Evolutionary conservation across 2,888 invertebrate genomes (phyloP).

Genomic region (Chydorus sphaericus): DNA sequence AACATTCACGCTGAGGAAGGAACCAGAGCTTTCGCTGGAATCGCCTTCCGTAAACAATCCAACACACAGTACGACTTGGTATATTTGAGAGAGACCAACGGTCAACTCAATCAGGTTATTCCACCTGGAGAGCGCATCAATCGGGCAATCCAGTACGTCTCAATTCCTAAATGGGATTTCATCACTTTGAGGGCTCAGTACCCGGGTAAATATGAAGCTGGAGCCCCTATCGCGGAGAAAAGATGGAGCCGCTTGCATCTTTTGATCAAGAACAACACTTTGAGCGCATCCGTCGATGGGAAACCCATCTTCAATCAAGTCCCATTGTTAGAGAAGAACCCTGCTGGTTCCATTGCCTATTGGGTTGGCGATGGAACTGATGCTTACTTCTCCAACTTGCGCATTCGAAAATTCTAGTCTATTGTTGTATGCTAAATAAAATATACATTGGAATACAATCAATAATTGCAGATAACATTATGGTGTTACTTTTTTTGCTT

Average conservation of each 20-base stretch:
- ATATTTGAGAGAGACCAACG: neutral
- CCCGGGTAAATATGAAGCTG: neutral
- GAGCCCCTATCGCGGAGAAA: neutral
- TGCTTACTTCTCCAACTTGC: neutral
- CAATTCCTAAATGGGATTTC: neutral
- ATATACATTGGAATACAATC: too few relatives aligned
- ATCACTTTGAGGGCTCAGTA: neutral
- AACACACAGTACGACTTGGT: neutral
- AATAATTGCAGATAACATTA: too few relatives aligned
- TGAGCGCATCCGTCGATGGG: neutral
- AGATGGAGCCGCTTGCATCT: neutral
- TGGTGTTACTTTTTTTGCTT: too few relatives aligned
- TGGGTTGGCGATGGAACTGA: neutral
- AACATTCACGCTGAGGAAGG: neutral
- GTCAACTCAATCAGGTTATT: neutral
- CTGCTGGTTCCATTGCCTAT: neutral
- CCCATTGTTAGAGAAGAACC: neutral
- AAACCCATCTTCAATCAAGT: neutral
- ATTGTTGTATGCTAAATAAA: too few relatives aligned
- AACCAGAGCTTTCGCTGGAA: neutral
- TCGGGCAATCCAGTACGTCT: neutral
- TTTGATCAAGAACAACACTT: neutral
- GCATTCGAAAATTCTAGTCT: neutral
- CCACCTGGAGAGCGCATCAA: neutral
- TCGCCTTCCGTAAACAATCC: neutral